Evolutionary conservation across 2,797 vertebrate species (phyloP).

Genomic region (Masticophis lateralis): DNA sequence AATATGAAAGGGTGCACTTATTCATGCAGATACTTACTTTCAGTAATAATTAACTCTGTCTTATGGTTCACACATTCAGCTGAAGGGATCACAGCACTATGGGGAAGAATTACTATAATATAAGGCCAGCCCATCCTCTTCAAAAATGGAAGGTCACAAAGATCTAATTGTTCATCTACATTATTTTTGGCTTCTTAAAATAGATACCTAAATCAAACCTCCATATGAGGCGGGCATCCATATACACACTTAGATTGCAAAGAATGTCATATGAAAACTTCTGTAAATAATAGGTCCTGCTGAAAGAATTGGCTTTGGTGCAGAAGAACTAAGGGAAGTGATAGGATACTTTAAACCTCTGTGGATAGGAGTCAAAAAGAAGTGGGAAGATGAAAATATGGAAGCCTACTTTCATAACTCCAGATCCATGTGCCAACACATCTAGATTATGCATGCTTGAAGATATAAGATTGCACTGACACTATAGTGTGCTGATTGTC

Average conservation of each 20-base stretch:
- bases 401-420: neutral
- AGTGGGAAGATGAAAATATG: neutral
- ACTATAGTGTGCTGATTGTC: neutral
- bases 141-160: neutral
- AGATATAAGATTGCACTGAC: neutral
- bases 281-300: neutral
- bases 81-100: neutral
- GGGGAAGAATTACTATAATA: too few relatives aligned
- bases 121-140: neutral
- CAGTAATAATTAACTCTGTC: neutral
- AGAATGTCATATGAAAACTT: neutral
- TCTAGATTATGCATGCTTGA: neutral
- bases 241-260: neutral
- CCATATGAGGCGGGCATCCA: neutral
- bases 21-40: neutral
- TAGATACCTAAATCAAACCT: neutral
- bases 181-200: neutral
- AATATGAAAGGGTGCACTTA: conserved; percentile 30
- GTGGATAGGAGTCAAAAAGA: neutral
- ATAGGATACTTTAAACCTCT: neutral
- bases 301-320: neutral
- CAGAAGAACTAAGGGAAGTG: neutral
- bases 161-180: neutral
- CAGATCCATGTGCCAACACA: neutral
- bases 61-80: neutral